Conservation (phyloP, 35 echinoderm and acorn worm genomes). For the Nesometra sesokonis region DNA sequence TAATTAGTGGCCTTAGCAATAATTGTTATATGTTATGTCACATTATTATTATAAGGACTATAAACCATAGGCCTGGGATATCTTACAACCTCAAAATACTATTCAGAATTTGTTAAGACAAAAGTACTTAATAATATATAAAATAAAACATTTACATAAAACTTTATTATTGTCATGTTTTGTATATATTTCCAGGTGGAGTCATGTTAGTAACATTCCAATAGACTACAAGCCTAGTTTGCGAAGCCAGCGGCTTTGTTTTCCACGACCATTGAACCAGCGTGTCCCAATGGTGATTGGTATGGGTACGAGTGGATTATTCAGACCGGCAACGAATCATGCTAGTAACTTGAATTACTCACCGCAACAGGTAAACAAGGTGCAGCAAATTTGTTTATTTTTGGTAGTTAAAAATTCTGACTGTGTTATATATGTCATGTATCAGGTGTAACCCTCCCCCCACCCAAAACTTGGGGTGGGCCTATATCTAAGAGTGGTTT, state of each 20-base stretch:
- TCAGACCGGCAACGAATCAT: neutral
- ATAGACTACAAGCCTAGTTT: neutral
- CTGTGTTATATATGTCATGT: no score
- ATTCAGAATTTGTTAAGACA: neutral
- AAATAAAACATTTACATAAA: no score
- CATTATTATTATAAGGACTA: no score
- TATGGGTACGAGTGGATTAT: neutral
- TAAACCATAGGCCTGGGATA: neutral
- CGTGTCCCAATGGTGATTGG: neutral
- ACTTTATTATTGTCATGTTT: no score
- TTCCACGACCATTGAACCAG: neutral
- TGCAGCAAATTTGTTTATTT: no score
- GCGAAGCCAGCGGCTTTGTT: neutral
- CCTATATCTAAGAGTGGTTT: no score
- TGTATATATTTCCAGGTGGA: neutral
- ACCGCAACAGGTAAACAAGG: neutral
- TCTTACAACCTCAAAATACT: neutral
- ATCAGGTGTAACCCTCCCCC: no score
- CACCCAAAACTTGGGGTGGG: no score
- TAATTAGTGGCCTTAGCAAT: no score
- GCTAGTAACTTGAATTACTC: neutral
- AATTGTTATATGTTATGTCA: no score
- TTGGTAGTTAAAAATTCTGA: no score
- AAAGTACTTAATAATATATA: no score
- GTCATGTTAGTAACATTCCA: neutral